Evolutionary conservation across 35 echinoderm and acorn worm species (phyloP), one percentile per base, ranked within the genome.

Genomic region (Holothuria glaberrima): DNA sequence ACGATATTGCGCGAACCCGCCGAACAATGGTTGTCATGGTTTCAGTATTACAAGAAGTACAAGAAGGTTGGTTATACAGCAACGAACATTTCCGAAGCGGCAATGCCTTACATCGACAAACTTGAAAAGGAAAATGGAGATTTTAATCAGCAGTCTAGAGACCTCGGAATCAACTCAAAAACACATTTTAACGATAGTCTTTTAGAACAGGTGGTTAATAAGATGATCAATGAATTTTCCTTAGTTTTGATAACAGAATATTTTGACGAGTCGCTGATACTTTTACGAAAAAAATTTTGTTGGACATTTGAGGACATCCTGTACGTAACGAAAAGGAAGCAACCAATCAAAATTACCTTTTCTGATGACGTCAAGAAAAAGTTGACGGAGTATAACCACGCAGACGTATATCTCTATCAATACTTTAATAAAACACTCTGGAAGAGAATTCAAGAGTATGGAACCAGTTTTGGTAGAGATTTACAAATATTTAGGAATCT

Each of bases 181-280:
- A 61, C 70, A 32, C 67, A 90, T 24, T 68, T 68, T 30, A 76
- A 94, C 89, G 72, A 83, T 41, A 46, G 58, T 16, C 9, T 94
- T 4, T 90, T 94, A 45, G 22, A 62, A 52, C 20, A 80, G 20
- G 71, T 58, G 59, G 60, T 90, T 22, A 31, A 22, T 0, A 26
- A n/a, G 20, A 26, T 94, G 25, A 38, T 25, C 14, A 74, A 75
- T 28, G 80, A 94, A 86, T 52, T 94, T 27, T 68, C 52, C 33
- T 69, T 94, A 13, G 92, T 94, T 0, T 26, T 94, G 27, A 74
- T 94, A 21, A 90, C 75, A 41, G 92, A 94, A 54, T 90, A 94
- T 86, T 90, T 90, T 30, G 92, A 94, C n/a, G 92, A 94, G 33
- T 94, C 92, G 21, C 75, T 94, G 25, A 73, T 94, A 35, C 54